Base-by-base conservation (phyloP, 2,113 vertebrate genomes). In the Budorcas taxicolor region DNA sequence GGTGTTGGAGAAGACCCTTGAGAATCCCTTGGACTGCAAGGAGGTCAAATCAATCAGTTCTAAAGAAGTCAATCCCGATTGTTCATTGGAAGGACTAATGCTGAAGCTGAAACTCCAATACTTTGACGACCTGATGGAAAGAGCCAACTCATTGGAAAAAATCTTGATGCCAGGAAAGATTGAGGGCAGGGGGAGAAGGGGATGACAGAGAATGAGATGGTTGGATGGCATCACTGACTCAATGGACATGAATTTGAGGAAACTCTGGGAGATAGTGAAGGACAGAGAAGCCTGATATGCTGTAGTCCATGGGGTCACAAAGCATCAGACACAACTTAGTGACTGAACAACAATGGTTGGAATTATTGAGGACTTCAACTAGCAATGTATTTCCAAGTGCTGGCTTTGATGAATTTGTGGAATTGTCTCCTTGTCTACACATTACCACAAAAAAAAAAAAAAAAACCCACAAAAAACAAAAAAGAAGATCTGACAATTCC, bases 371-470 rank as follows among this genome's bases (percentile, higher is more conserved):
- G 45, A 90, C 40, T 96, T 98, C 96, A 97, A 17, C 50, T n/a
- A 47, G 8, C 94, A 97, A 62, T 87, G 40, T 92, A 95, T 98
- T 98, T 96, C 47, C 71, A 96, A 97, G 62, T 31, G 36, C 93
- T 25, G n/a, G 87, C 78, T 98, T 98, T 98, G 95, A 98, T 97
- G 82, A 97, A 96, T 96, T 21, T 88, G 60, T 97, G 67, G 91
- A 97, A 98, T 95, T 97, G 94, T 98, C 85, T 98, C 76, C 96
- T 91, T 84, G 55, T 96, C 90, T 97, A 95, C 82, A 98, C 87
- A 97, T 98, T 97, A 98, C 45, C 93, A 97, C 55, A 91, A 80
- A 0, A 93, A 91, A 96, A 97, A 97, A 97, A 97, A 71, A 93
- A 50, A 47, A 47, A 47, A 50, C 3, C 11, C 11, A 11, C 3